phyloP scores from a whole-genome alignment of 1,140 invertebrate species.

The Pemphigus obesinymphae region DNA sequence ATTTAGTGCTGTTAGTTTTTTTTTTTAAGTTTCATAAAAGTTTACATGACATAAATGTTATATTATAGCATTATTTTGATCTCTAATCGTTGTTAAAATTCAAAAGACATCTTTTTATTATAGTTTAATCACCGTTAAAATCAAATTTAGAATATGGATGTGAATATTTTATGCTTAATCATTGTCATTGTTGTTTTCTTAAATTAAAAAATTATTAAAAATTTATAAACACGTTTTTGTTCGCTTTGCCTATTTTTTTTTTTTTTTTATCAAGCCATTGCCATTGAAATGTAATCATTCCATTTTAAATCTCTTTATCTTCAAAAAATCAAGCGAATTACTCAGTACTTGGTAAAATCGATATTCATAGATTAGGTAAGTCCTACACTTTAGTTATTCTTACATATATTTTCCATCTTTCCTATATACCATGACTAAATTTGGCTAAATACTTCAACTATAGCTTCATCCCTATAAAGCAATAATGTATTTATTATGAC shows the following conservation, averaged over 20 bases:
- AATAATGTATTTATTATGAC: background rate
- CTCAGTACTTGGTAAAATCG: constrained; percentile 12
- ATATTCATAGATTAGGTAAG: constrained; percentile 29
- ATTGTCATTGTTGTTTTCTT: constrained; percentile 25
- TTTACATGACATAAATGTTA: constrained; percentile 21
- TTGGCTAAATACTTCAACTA: background rate
- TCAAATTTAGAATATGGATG: background rate
- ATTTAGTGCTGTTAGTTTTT: constrained; percentile 37
- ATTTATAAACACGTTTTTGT: constrained; percentile 31
- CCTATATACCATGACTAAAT: background rate
- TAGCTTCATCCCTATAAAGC: background rate
- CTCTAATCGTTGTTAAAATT: constrained; percentile 30
- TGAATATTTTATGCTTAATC: constrained; percentile 34
- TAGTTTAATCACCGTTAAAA: constrained; percentile 23
- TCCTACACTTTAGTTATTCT: constrained; percentile 13
- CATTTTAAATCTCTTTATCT: background rate
- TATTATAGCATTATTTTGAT: constrained; percentile 26
- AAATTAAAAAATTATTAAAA: constrained; percentile 23
- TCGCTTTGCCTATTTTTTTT: constrained; percentile 21
- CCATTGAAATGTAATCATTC: background rate
- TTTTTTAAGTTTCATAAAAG: constrained; percentile 34
- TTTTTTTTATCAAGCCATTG: background rate
- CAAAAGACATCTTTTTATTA: constrained; percentile 30
- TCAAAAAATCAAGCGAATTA: constrained; percentile 6
- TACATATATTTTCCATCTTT: constrained; percentile 8